A percentile compares a stretch with the other conserved stretches of the same genome.
Evolutionary conservation across 2,113 vertebrate species (phyloP).

Genomic region (Cranoglanis bouderius): DNA sequence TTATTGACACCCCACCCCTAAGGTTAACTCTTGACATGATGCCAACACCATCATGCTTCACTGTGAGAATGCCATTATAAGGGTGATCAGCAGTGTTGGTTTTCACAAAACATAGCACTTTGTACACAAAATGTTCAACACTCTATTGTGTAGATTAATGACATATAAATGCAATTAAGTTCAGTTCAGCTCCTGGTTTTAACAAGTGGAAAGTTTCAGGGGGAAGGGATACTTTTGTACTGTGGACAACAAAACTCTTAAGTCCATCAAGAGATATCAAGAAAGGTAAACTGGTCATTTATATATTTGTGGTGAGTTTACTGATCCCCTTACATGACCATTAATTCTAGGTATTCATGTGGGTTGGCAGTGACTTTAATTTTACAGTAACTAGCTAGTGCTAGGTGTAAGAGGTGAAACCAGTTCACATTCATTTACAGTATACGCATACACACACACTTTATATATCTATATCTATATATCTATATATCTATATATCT

Average conservation of each 20-base stretch:
- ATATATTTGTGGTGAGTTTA: not conserved
- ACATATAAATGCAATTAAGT: not conserved
- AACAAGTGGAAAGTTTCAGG: not conserved
- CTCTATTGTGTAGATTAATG: not conserved
- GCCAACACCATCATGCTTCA: not conserved
- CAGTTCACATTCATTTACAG: not conserved
- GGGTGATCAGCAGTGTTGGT: not conserved
- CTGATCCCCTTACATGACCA: not conserved
- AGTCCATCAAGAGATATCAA: not conserved
- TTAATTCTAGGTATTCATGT: not conserved
- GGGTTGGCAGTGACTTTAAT: not conserved
- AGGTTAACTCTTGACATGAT: too few species aligned
- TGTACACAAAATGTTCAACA: not conserved
- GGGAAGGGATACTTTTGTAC: not conserved
- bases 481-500: too few species aligned
- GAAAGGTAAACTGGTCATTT: not conserved
- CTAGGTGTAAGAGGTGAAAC: not conserved
- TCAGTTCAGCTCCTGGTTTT: not conserved
- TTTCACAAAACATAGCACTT: not conserved
- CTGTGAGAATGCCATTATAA: not conserved
- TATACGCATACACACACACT: too few species aligned
- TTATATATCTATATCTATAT: too few species aligned
- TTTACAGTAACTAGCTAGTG: not conserved
- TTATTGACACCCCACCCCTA: too few species aligned
- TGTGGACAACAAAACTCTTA: not conserved